Evolutionary conservation across 2,888 invertebrate species (phyloP), one percentile per base, ranked within the genome.

Genomic region (Meiosimyza decipiens): DNA sequence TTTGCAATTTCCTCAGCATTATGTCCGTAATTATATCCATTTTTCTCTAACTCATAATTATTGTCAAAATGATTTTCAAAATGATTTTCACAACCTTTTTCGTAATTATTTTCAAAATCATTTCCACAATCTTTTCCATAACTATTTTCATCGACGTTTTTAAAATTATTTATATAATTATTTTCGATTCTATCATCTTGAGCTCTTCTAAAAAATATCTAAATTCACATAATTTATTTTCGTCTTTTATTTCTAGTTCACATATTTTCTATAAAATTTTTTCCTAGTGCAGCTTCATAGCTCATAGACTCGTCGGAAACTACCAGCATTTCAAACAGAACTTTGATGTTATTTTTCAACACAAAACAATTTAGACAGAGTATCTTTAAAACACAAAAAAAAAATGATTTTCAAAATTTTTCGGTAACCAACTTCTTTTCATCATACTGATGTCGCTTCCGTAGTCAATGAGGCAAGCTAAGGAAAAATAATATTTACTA

Each of bases 251-350:
- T 22, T 62, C 62, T 40, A 62, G 47, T 15, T 40, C n/a, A 62
- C 62, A 62, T 62, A 40, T 15, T 18, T 18, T 22, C 33, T 33
- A 62, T 62, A 22, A 62, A 62, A 22, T 62, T 22, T 28, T 22
- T 62, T 62, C 62, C 62, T 15, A 62, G 47, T 40, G 47, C 33
- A 22, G 62, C 62, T 28, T 62, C 62, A 22, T 62, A 40, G 4
- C 62, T 62, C 62, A 62, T 62, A 62, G 62, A 62, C 47, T 62
- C 62, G 47, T 62, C 62, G 62, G 62, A 62, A 62, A 62, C 47
- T 40, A 62, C 62, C 15, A 62, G 15, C 18, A 62, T 11, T 28
- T 62, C n/a, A 62, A 28, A 28, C 13, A 18, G 6, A 28, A 62
- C 33, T 40, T 62, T 62, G 18, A 62, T 62, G 3, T 62, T 33